Percentiles rank a stretch among this genome's conserved stretches.
Evolutionary conservation across 1,140 invertebrate genomes (phyloP).

Genomic region (Bombus huntii): DNA sequence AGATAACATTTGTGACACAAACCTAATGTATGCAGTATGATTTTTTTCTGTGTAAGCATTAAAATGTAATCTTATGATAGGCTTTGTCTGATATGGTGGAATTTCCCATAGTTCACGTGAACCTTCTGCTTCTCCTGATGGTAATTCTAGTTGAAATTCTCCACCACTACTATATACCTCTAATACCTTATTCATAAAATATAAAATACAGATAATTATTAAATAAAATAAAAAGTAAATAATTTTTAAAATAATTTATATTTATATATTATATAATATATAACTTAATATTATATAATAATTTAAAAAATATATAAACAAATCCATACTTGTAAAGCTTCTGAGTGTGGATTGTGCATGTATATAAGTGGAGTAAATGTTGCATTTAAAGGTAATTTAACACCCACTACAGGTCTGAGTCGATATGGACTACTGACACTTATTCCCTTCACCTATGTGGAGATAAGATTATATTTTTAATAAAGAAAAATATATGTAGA

Average conservation of each 20-base stretch:
- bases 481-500: constrained; percentile 53
- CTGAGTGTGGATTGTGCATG: constrained; percentile 96
- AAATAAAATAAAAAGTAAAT: not conserved
- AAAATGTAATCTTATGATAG: constrained; percentile 94
- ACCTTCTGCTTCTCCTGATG: constrained; percentile 90
- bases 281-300: no score
- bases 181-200: constrained; percentile 85
- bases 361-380: constrained; percentile 94
- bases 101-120: constrained; percentile 94
- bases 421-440: constrained; percentile 94
- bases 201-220: constrained; percentile 12
- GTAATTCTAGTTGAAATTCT: constrained; percentile 95
- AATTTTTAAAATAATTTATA: not conserved
- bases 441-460: constrained; percentile 88
- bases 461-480: constrained; percentile 45
- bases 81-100: constrained; percentile 93
- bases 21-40: constrained; percentile 92
- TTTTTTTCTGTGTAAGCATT: constrained; percentile 89
- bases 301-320: constrained; percentile 3
- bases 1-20: not conserved
- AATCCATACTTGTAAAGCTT: constrained; percentile 90
- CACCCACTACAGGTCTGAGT: constrained; percentile 93
- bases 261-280: no score
- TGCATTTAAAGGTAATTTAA: constrained; percentile 95
- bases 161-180: constrained; percentile 96